Evolutionary conservation across 2,797 vertebrate species (phyloP).

Genomic region (Amphiprion clarkii): DNA sequence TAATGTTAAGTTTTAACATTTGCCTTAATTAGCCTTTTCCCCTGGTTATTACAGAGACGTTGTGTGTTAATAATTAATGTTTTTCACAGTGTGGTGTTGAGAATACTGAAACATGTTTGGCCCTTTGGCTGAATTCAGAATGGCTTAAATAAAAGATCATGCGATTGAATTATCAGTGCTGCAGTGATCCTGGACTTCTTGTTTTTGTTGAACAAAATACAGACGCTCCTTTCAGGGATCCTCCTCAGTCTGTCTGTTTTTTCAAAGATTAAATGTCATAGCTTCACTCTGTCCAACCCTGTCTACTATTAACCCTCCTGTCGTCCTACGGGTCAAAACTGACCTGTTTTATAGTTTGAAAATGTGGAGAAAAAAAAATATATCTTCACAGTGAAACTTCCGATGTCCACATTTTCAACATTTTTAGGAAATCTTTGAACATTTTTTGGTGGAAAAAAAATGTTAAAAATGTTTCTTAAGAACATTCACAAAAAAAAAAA

Average conservation of each 20-base stretch:
- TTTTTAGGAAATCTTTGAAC: no score
- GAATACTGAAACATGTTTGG: not conserved
- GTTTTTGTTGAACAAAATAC: not conserved
- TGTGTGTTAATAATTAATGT: slow-evolving; percentile 14
- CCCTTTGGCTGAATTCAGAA: not conserved
- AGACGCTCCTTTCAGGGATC: slow-evolving; percentile 3
- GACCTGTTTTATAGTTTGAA: no score
- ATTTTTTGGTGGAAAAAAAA: no score
- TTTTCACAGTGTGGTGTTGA: not conserved
- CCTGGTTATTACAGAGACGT: not conserved
- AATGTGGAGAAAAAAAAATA: no score
- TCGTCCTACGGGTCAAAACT: no score
- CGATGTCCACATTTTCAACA: no score
- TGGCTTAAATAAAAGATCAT: not conserved
- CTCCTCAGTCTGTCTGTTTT: not conserved
- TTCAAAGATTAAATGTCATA: slow-evolving; percentile 23
- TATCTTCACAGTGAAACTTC: no score
- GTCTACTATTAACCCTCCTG: not conserved
- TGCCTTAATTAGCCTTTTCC: not conserved
- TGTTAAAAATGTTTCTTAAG: no score
- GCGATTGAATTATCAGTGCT: slow-evolving; percentile 1
- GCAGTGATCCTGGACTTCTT: not conserved
- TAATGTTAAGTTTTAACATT: not conserved
- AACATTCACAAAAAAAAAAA: no score
- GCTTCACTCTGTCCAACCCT: slow-evolving; percentile 17